phyloP scores from a whole-genome alignment of 2,113 vertebrate species.

The Aythya baeri region DNA sequence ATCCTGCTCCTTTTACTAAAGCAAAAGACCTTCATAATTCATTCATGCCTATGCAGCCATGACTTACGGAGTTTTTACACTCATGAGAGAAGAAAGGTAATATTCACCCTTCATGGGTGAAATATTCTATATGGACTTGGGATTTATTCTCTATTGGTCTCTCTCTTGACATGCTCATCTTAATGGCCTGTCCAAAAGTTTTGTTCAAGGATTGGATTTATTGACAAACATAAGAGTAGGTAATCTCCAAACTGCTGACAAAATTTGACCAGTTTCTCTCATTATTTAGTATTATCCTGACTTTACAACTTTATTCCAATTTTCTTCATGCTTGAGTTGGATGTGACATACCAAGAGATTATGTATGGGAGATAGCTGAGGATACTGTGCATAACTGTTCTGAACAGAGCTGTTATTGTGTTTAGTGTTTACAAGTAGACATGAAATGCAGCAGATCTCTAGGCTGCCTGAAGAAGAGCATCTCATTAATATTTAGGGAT shows the following conservation, averaged over 20 bases:
- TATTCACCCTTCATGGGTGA: constrained; percentile 64
- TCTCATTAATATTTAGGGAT: accelerated
- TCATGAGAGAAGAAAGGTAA: constrained; percentile 60
- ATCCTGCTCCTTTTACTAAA: constrained; percentile 29
- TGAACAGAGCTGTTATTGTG: not conserved
- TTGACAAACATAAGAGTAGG: not conserved
- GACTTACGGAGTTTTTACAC: constrained; percentile 53
- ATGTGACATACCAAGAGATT: not conserved
- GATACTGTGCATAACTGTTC: not conserved
- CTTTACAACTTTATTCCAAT: not conserved
- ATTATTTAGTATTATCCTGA: not conserved
- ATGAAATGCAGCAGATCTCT: not conserved
- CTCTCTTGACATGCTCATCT: not conserved
- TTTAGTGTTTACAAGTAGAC: not conserved
- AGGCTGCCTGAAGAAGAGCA: not conserved
- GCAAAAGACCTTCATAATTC: constrained; percentile 43
- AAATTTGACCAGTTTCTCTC: not conserved
- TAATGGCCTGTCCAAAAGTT: not conserved
- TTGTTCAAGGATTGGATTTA: not conserved
- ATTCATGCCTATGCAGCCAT: constrained; percentile 26
- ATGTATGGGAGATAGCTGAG: not conserved
- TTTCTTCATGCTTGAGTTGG: not conserved
- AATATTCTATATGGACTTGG: constrained; percentile 31
- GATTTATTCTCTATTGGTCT: constrained; percentile 29
- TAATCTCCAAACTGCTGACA: not conserved